Base-by-base conservation (phyloP, 2,888 invertebrate species). In the Plemyria rubiginata region DNA sequence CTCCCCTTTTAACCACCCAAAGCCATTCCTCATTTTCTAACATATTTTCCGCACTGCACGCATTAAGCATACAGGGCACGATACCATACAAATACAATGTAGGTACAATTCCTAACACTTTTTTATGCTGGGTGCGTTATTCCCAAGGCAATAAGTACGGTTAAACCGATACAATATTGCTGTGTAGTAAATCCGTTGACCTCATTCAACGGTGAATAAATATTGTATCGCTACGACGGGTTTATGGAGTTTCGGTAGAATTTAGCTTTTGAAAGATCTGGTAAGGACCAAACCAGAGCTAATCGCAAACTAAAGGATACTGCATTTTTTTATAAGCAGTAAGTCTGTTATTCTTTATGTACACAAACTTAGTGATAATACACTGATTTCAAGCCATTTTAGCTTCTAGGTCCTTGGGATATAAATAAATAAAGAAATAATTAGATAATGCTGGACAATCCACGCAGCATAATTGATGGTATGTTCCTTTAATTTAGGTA, bases 101-200 rank as follows among this genome's bases (percentile, higher is more conserved):
- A 16, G 22, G n/a, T 22, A 36, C 9, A 36, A 28, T 16, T 22
- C 22, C 22, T 12, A 51, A 51, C 38, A 16, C 12, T 16, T 51
- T 50, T 36, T 16, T 40, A 41, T 48, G 48, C 40, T 4, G 22
- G 36, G 48, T 48, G 52, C 43, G 49, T 36, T 16, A 54, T 54
- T 60, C 49, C 48, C 38, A 38, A 61, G 46, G 55, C 40, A 51
- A 61, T 61, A 61, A 61, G 51, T 56, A 55, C 45, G 43, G 41
- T 50, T 32, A 48, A 62, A 50, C 62, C 50, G 43, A 62, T 58
- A 62, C 46, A 62, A 54, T 62, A 54, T 45, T 55, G 38, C 45
- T 8, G 54, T 8, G 54, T 54, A 59, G 54, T 63, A 63, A 63
- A 63, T 63, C 46, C 38, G 22, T 22, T 59, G 63, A 59, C 59